Base-by-base conservation (phyloP, 2,797 vertebrate genomes). In the Carapus acus region DNA sequence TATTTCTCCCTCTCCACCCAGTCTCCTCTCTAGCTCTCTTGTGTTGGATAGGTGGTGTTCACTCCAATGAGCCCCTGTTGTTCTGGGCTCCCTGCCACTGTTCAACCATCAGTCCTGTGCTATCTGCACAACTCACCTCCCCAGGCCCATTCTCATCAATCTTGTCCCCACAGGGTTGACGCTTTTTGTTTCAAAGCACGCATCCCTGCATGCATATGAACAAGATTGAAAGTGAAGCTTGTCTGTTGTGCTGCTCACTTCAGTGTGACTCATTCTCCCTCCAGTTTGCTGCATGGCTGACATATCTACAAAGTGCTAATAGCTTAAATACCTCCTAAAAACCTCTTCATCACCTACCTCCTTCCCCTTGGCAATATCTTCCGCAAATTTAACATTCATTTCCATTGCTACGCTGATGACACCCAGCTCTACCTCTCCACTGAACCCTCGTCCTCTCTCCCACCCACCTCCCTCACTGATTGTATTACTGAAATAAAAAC, bases 71-170 rank as follows among this genome's bases (percentile, higher is more conserved):
- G 70, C 74, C 75, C 66, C 56, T 71, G 74, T 71, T 79, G 69
- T 84, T 80, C 78, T 69, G 77, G 83, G 82, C 80, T 79, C 50
- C 50, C 63, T 84, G 83, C 85, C 80, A 84, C 76, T 55, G 80
- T 76, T 78, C 52, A 76, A 70, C 80, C 82, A 86, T 84, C 83
- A 80, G 62, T 82, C 78, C 77, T 67, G 61, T 62, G 59, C 82
- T 82, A 86, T 85, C 81, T 84, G 78, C 71, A 78, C 76, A 65
- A 71, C 72, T 82, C 83, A 81, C 79, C 77, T 83, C 70, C 58
- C 49, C 4, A 18, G 57, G 54, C 71, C 76, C 69, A 72, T 50
- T 77, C 78, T 83, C 83, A 84, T 86, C 82, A 80, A 82, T 85
- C 82, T 80, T 74, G 66, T 73, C 67, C 79, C 78, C 43, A 5